phyloP scores from a whole-genome alignment of 1,140 invertebrate genomes.

The Achroia grisella region DNA sequence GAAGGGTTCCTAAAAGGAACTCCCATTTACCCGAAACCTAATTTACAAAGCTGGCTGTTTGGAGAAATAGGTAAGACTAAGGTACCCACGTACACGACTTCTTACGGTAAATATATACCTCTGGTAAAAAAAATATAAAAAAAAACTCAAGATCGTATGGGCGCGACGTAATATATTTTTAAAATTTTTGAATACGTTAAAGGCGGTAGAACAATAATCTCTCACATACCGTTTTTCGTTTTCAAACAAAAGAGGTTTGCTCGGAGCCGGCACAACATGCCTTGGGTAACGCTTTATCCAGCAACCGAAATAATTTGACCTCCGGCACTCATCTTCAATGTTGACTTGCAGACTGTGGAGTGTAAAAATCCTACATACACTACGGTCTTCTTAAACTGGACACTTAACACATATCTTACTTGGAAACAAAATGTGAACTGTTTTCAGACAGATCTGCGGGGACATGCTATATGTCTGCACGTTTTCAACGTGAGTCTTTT shows the following conservation, averaged over 20 bases:
- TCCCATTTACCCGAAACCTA: too few relatives aligned
- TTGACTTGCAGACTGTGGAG: neutral
- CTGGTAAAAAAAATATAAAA: too few relatives aligned
- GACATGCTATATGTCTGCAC: conserved; percentile 34
- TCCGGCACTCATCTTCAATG: conserved; percentile 5
- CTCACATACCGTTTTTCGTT: conserved; percentile 39
- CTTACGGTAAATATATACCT: too few relatives aligned
- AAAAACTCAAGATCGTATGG: too few relatives aligned
- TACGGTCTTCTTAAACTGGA: conserved; percentile 23
- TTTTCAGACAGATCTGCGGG: conserved; percentile 9
- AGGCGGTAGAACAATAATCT: conserved; percentile 28
- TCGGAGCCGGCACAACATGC: conserved; percentile 34
- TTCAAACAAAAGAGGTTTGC: conserved; percentile 34
- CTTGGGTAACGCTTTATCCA: conserved; percentile 37
- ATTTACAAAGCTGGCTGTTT: too few relatives aligned
- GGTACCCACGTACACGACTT: too few relatives aligned
- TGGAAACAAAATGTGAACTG: conserved; percentile 33
- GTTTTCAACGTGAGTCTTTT: conserved; percentile 34
- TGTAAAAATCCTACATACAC: neutral
- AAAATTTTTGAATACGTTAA: neutral
- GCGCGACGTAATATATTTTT: neutral
- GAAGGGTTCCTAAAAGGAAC: too few relatives aligned
- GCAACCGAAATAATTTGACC: conserved; percentile 24
- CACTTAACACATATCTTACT: conserved; percentile 38
- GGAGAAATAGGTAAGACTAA: too few relatives aligned